Percentiles rank a stretch among this genome's conserved stretches.
phyloP scores from a whole-genome alignment of 92 coral and sea anemone species.

The Phenganax stokvisi region DNA sequence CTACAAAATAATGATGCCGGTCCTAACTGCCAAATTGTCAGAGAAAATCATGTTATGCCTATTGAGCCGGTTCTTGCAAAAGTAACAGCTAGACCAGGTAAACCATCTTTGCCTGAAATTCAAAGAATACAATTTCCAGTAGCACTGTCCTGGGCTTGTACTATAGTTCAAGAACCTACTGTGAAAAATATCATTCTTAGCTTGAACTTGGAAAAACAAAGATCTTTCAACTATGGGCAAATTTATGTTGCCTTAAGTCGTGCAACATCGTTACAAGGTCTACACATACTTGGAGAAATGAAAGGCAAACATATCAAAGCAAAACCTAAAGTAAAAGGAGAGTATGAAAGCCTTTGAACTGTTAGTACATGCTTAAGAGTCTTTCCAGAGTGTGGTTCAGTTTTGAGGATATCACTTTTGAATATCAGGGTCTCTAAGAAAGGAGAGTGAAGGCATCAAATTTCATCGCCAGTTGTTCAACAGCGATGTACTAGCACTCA shows the following conservation, averaged over 20 bases:
- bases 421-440: not conserved
- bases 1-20: no score
- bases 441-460: not conserved
- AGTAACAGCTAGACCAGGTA: not conserved
- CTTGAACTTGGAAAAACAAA: not conserved
- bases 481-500: not conserved
- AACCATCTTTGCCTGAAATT: not conserved
- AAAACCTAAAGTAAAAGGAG: no score
- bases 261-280: conserved; percentile 1
- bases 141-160: conserved; percentile 2
- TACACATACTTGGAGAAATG: not conserved
- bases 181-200: not conserved
- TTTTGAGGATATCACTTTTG: not conserved
- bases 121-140: not conserved
- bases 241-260: not conserved
- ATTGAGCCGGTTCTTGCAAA: not conserved
- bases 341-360: no score
- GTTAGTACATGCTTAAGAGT: no score
- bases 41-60: not conserved
- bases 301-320: not conserved
- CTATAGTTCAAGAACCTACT: not conserved
- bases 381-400: no score
- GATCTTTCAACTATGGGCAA: not conserved
- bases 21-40: not conserved
- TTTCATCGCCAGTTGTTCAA: not conserved